Percentiles rank a stretch among this genome's conserved stretches.
Evolutionary conservation across 2,888 invertebrate species (phyloP).

Genomic region (Notocelia uddmanniana): DNA sequence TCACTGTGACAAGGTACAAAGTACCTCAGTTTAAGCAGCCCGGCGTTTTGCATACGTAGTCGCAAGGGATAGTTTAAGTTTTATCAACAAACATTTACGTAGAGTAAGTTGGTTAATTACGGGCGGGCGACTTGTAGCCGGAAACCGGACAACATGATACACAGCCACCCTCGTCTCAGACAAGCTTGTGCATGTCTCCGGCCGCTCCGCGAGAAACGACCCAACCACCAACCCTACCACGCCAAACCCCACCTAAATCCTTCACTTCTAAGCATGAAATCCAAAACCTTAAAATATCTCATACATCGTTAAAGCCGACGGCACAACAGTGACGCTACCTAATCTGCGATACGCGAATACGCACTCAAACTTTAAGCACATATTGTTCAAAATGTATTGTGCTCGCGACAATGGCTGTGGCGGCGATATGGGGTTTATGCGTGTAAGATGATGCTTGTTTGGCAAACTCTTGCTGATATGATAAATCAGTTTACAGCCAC

Average conservation of each 20-base stretch:
- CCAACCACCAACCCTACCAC: slow-evolving; percentile 43
- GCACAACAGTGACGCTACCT: slow-evolving; percentile 52
- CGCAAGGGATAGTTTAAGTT: slow-evolving; percentile 47
- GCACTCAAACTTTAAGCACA: slow-evolving; percentile 73
- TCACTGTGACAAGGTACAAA: too few relatives aligned
- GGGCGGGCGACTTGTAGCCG: slow-evolving; percentile 72
- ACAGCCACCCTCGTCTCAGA: slow-evolving; percentile 79
- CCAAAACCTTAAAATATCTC: neutral
- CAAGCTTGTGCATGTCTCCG: slow-evolving; percentile 66
- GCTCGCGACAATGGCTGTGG: slow-evolving; percentile 61
- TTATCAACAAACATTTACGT: slow-evolving; percentile 51
- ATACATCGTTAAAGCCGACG: slow-evolving; percentile 10
- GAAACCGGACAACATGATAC: slow-evolving; percentile 85
- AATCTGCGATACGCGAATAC: slow-evolving; percentile 73
- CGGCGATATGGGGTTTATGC: slow-evolving; percentile 81
- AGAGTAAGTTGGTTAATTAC: slow-evolving; percentile 82
- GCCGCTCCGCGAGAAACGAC: slow-evolving; percentile 48
- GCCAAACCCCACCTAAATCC: slow-evolving; percentile 48
- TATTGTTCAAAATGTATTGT: slow-evolving; percentile 79
- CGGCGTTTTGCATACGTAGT: slow-evolving; percentile 28
- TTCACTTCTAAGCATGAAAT: slow-evolving; percentile 2
- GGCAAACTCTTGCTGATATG: slow-evolving; percentile 79
- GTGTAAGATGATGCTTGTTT: slow-evolving; percentile 86
- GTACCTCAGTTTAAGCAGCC: neutral
- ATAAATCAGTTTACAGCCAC: slow-evolving; percentile 83